phyloP scores from a whole-genome alignment of 2,797 vertebrate species.

The Melanotaenia pygmaea region DNA sequence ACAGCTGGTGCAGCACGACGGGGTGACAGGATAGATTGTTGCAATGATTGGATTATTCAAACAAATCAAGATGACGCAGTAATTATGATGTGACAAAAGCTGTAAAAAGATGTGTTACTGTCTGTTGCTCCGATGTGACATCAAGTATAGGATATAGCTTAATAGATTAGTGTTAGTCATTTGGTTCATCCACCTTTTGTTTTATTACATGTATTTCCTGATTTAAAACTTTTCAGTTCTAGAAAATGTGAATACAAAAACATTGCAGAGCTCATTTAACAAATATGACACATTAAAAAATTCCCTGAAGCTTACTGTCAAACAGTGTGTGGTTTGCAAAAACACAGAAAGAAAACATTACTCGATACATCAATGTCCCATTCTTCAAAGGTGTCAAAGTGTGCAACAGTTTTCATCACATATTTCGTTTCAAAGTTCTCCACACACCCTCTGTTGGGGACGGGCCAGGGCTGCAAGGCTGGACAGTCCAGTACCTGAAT shows the following conservation, averaged over 20 bases:
- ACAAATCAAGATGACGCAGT: slow-evolving; percentile 47
- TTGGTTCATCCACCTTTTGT: background rate
- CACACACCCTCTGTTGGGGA: no score
- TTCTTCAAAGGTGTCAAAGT: no score
- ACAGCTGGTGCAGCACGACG: slow-evolving; percentile 42
- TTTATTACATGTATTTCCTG: background rate
- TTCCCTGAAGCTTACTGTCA: background rate
- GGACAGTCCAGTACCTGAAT: no score
- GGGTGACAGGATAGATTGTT: slow-evolving; percentile 53
- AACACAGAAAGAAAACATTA: background rate
- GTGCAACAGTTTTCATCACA: no score
- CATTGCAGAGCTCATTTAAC: background rate
- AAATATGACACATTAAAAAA: background rate
- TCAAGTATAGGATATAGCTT: background rate
- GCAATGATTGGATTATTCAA: slow-evolving; percentile 58
- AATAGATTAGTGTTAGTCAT: background rate
- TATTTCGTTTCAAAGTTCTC: no score
- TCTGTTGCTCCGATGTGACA: slow-evolving; percentile 19
- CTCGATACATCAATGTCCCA: no score
- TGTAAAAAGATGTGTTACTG: slow-evolving; percentile 21
- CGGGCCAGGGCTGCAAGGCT: no score
- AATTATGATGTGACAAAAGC: slow-evolving; percentile 40
- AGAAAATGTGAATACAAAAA: background rate
- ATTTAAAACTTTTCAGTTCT: background rate
- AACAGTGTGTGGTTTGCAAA: background rate